Percentiles rank a stretch among this genome's conserved stretches.
Evolutionary conservation across 2,113 vertebrate genomes (phyloP).

Genomic region (Microtus richardsoni): DNA sequence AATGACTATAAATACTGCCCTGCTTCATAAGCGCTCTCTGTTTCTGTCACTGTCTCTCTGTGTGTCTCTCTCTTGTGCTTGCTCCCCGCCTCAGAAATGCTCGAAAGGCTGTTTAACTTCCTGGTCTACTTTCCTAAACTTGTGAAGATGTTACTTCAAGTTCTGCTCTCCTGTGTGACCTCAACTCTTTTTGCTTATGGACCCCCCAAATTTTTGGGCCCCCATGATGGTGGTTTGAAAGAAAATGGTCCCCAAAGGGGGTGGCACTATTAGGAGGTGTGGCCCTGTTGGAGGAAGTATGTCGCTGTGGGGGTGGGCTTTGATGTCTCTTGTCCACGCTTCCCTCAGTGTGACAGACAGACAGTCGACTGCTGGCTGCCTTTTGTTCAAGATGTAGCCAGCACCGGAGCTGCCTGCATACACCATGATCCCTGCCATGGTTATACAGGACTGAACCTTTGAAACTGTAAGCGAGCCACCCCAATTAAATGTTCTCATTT

Average conservation of each 20-base stretch:
- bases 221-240: not conserved
- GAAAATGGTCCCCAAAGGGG: not conserved
- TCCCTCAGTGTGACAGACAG: not conserved
- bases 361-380: not conserved
- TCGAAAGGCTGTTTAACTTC: slow-evolving; percentile 14
- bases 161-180: not conserved
- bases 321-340: not conserved
- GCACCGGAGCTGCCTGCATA: not conserved
- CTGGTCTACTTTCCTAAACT: slow-evolving; percentile 22
- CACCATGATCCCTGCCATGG: not conserved
- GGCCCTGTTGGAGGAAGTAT: not conserved
- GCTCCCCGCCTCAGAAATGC: not conserved
- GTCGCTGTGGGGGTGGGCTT: not conserved
- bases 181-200: not conserved
- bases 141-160: slow-evolving; percentile 20
- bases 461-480: not conserved
- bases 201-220: not conserved
- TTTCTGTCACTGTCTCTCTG: not conserved
- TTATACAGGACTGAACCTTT: not conserved
- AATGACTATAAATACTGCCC: slow-evolving; percentile 51
- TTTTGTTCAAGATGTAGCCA: not conserved
- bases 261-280: not conserved
- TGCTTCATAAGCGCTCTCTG: slow-evolving; percentile 8
- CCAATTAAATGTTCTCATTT: not conserved
- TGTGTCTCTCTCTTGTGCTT: not conserved